Conservation (phyloP, 2,888 invertebrate species). For the Synergus gifuensis region DNA sequence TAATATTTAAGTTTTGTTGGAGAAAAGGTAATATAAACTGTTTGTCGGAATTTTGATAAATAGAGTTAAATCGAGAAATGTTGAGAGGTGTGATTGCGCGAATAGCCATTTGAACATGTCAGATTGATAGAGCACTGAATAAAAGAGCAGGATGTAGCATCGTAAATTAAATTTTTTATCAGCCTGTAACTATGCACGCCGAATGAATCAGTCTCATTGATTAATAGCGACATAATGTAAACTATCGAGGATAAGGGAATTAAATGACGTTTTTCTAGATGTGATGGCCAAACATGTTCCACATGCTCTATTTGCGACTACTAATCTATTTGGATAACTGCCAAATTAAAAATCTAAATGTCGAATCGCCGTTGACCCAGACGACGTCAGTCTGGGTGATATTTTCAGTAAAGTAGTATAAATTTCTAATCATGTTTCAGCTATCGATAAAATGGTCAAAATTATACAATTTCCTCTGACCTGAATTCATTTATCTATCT, state of each 20-base stretch:
- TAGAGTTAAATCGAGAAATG: not conserved
- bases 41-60: not conserved
- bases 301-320: conserved; percentile 28
- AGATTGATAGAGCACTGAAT: conserved; percentile 18
- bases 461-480: conserved; percentile 24
- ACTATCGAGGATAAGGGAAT: not conserved
- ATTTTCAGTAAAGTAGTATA: conserved; percentile 20
- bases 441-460: not conserved
- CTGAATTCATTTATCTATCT: conserved; percentile 24
- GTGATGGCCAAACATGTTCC: not conserved
- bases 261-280: not conserved
- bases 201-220: conserved; percentile 50
- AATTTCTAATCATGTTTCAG: conserved; percentile 5
- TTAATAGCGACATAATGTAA: conserved; percentile 46
- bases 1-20: no score
- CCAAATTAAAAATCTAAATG: conserved; percentile 13
- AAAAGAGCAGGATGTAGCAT: not conserved
- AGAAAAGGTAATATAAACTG: not conserved
- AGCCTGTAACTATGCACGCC: not conserved
- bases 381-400: conserved; percentile 19
- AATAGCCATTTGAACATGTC: not conserved
- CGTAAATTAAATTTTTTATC: conserved; percentile 17
- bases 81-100: not conserved
- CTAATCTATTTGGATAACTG: not conserved
- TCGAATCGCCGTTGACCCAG: conserved; percentile 21